These are phyloP conservation scores for Clarias batrachus DNA, from an alignment of 2,113 vertebrate species.

Conservation along the genomic window DNA sequence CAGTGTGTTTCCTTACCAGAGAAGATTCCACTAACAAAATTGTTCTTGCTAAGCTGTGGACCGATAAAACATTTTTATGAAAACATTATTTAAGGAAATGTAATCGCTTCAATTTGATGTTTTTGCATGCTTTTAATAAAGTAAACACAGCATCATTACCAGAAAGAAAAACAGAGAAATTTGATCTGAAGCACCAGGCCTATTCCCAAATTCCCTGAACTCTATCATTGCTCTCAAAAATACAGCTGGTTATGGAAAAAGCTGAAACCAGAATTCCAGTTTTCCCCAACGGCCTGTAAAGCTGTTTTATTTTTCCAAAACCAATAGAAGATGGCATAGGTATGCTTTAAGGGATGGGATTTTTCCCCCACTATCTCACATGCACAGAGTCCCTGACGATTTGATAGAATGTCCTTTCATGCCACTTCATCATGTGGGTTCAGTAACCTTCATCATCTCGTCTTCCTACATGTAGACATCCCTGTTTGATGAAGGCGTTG, in stretches of 20 bases:
- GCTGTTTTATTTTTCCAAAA: conserved; percentile 56
- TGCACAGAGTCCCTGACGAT: conserved; percentile 31
- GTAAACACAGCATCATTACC: not conserved
- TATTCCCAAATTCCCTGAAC: conserved; percentile 13
- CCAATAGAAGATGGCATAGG: conserved; percentile 52
- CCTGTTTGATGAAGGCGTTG: conserved; percentile 18
- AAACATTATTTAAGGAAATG: not conserved
- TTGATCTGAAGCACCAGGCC: not conserved
- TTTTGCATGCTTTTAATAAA: not conserved
- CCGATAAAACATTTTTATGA: not conserved
- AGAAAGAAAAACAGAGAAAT: not conserved
- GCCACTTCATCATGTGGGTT: conserved; percentile 17
- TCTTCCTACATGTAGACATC: conserved; percentile 43
- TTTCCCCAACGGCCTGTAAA: conserved; percentile 54
- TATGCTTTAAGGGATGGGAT: conserved; percentile 61
- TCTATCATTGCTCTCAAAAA: conserved; percentile 53
- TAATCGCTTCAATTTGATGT: not conserved
- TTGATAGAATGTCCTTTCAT: conserved; percentile 32
- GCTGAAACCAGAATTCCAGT: conserved; percentile 56
- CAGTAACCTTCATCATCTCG: conserved; percentile 44
- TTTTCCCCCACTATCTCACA: conserved; percentile 50
- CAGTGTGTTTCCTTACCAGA: not conserved
- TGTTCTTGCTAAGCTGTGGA: not conserved
- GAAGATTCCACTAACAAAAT: not conserved
- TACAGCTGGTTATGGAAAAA: conserved; percentile 54